Evolutionary conservation across 1,140 invertebrate species (phyloP), one percentile per base, ranked within the genome.

Genomic region (Drosophila ironensis): DNA sequence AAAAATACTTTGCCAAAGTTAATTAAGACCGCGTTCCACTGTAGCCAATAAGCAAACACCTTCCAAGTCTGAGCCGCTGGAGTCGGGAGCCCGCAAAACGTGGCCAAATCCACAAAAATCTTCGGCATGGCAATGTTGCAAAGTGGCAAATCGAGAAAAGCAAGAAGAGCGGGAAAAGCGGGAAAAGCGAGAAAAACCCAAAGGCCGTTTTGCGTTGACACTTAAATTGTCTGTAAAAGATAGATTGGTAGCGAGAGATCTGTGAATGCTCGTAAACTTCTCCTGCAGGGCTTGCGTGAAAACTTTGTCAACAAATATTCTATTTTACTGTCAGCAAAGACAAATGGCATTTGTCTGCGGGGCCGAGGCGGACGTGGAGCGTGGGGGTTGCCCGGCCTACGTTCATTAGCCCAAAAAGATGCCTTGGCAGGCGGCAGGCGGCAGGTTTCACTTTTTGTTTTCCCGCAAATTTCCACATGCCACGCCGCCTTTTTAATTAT

Each of bases 261-360:
- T 64, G 19, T 14, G 22, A 77, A 28, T 27, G 56, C 40, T 64
- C 68, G 52, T 60, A 76, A 82, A 76, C 40, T 81, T 80, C 70
- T 47, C 9, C 33, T 17, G 33, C n/a, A 14, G 11, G 16, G 14
- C 41, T 35, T 44, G 52, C 56, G 56, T 40, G 60, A 57, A 73
- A 82, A 82, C 48, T 82, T 82, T 70, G 40, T 46, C 46, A 60
- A 61, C 80, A 84, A 66, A 69, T 64, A 63, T 63, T 48, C 57
- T 24, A 63, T 64, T 64, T 64, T 48, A 48, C 60, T 48, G 60
- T 28, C 42, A 4, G 33, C 56, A 6, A 48, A 64, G 60, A 63
- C 60, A 63, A 64, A 64, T 64, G 60, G 41, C 42, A 38, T 48
- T 40, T 24, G 53, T 2, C 24, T 6, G 11, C 14, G 28, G 5